Evolutionary conservation across 2,113 vertebrate genomes (phyloP).

Genomic region (Gnathonemus echidnorhynchus): DNA sequence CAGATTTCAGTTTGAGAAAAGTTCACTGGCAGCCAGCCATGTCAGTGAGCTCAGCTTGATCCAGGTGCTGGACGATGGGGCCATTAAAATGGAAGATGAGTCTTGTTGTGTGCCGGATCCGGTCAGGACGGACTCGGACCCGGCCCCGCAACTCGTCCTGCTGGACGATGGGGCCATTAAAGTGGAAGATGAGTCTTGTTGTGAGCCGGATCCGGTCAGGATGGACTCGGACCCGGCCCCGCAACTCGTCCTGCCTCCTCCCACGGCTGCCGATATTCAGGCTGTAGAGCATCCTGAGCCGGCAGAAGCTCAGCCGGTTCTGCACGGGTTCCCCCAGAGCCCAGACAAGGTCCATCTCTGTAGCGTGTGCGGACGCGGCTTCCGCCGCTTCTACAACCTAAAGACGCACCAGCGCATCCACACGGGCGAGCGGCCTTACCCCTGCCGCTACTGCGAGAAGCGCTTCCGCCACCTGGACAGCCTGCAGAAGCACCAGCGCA

Average conservation of each 20-base stretch:
- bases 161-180: too few relatives aligned
- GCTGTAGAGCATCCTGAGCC: not conserved
- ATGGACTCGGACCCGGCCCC: slow-evolving; percentile 10
- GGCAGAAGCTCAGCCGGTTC: not conserved
- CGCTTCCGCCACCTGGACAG: slow-evolving; percentile 47
- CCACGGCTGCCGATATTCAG: not conserved
- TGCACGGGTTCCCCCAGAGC: not conserved
- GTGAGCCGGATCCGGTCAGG: slow-evolving; percentile 5
- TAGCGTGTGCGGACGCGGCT: slow-evolving; percentile 45
- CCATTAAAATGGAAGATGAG: not conserved
- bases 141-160: too few relatives aligned
- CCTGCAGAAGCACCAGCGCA: slow-evolving; percentile 48
- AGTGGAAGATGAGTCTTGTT: slow-evolving; percentile 32
- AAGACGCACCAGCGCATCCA: slow-evolving; percentile 51
- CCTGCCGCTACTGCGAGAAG: slow-evolving; percentile 46
- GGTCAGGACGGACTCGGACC: too few relatives aligned
- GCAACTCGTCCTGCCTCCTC: slow-evolving; percentile 17
- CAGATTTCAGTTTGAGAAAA: slow-evolving; percentile 42
- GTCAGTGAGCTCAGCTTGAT: slow-evolving; percentile 40
- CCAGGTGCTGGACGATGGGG: slow-evolving; percentile 36
- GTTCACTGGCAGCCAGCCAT: slow-evolving; percentile 23
- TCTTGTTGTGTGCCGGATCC: too few relatives aligned
- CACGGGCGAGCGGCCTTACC: slow-evolving; percentile 45
- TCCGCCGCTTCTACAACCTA: slow-evolving; percentile 46
- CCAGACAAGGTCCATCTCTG: slow-evolving; percentile 37